phyloP scores from a whole-genome alignment of 2,888 invertebrate species.

The Gari tellinella region DNA sequence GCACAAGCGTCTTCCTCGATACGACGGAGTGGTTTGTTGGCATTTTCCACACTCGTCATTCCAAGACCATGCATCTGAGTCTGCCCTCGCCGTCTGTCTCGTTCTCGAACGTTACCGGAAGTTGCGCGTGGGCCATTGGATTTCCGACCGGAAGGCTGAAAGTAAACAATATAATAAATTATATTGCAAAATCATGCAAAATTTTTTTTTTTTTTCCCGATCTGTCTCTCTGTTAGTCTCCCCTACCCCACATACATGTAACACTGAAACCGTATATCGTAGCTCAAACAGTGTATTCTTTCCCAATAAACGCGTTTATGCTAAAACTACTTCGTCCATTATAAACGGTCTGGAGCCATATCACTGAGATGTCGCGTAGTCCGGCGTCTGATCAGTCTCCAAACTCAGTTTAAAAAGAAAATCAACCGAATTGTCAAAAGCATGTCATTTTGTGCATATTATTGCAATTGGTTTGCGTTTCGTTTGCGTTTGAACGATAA shows the following conservation, averaged over 20 bases:
- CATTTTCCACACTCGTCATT: conserved; percentile 21
- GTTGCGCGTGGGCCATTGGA: conserved; percentile 51
- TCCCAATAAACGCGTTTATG: no score
- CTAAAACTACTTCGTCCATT: no score
- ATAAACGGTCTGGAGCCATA: no score
- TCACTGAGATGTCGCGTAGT: no score
- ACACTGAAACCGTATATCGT: neutral
- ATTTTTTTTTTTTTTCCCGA: conserved; percentile 3
- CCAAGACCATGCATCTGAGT: conserved; percentile 64
- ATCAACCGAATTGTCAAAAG: no score
- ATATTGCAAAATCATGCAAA: neutral
- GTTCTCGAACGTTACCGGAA: conserved; percentile 52
- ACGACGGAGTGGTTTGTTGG: conserved; percentile 53
- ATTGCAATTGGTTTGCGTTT: no score
- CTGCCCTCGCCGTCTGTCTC: conserved; percentile 56
- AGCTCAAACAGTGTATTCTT: no score
- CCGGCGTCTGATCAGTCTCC: no score
- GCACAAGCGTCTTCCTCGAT: conserved; percentile 59
- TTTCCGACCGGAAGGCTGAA: conserved; percentile 63
- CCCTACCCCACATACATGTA: neutral
- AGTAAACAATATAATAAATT: conserved; percentile 8
- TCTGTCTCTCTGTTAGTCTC: neutral
- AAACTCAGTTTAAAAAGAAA: no score
- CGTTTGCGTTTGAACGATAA: no score
- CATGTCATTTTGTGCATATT: no score